These are phyloP conservation scores for Pogonocichla stellata DNA, from an alignment of 2,113 vertebrate species.

Conservation along the genomic window DNA sequence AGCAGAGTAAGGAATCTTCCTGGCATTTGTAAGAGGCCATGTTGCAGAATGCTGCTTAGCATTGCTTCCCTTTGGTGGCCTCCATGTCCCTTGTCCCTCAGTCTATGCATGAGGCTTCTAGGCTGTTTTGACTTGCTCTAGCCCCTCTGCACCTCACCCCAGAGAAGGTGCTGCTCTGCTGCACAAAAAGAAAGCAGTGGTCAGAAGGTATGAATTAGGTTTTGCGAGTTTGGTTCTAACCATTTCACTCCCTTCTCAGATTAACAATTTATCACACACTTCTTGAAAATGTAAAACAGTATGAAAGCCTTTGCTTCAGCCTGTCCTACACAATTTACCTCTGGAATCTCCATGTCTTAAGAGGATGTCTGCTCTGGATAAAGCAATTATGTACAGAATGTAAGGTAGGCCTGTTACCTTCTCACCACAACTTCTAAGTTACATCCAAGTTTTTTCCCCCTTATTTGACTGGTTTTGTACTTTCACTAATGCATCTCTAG, in stretches of 20 bases:
- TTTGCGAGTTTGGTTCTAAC: neutral
- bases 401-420: neutral
- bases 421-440: neutral
- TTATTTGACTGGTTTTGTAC: neutral
- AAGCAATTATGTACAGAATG: neutral
- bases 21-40: neutral
- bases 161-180: neutral
- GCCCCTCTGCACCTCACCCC: neutral
- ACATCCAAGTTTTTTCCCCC: rapidly evolving
- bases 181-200: neutral
- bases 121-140: neutral
- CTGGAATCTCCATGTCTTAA: neutral
- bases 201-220: neutral
- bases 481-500: neutral
- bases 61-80: neutral
- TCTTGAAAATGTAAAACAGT: neutral
- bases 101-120: neutral
- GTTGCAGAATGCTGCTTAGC: neutral
- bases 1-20: neutral
- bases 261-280: neutral
- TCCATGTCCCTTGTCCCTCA: neutral
- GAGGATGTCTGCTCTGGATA: neutral
- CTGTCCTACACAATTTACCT: neutral
- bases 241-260: neutral
- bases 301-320: neutral